Conservation (phyloP, 2,888 invertebrate species). For the Amphipyra tragopoginis region DNA sequence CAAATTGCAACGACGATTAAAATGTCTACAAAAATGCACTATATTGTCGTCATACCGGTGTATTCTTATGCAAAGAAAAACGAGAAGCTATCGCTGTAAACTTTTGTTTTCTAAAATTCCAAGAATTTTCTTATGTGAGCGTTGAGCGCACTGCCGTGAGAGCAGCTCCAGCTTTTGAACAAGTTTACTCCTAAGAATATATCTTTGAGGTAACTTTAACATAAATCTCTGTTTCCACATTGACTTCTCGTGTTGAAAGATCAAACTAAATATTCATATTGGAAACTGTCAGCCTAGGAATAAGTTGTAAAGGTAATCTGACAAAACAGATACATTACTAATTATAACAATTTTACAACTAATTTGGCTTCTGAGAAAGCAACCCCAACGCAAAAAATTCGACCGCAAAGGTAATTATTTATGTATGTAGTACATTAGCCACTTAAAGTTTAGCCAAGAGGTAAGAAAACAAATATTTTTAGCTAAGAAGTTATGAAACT, state of each 20-base stretch:
- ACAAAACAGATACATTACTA: no score
- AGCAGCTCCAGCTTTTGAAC: constrained; percentile 31
- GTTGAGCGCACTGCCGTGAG: constrained; percentile 16
- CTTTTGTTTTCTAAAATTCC: constrained; percentile 32
- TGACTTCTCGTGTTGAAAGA: neutral
- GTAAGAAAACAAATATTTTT: constrained; percentile 49
- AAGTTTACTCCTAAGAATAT: constrained; percentile 30
- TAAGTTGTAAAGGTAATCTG: no score
- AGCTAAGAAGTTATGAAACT: constrained; percentile 52
- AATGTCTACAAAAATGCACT: neutral
- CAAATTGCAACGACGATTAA: no score
- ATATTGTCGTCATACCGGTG: constrained; percentile 2
- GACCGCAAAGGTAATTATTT: constrained; percentile 44
- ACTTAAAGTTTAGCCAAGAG: constrained; percentile 50
- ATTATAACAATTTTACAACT: no score
- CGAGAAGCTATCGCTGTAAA: constrained; percentile 17
- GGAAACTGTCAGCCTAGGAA: neutral
- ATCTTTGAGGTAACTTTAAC: constrained; percentile 13
- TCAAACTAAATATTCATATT: neutral
- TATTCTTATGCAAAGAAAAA: no score
- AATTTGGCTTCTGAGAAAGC: no score
- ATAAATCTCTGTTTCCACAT: constrained; percentile 6
- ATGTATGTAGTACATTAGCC: constrained; percentile 50
- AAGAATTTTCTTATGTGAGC: constrained; percentile 31
- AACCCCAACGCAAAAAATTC: constrained; percentile 25